Percentiles rank a stretch among this genome's conserved stretches.
phyloP scores from a whole-genome alignment of 1,140 invertebrate species.

The Adoxophyes honmai region DNA sequence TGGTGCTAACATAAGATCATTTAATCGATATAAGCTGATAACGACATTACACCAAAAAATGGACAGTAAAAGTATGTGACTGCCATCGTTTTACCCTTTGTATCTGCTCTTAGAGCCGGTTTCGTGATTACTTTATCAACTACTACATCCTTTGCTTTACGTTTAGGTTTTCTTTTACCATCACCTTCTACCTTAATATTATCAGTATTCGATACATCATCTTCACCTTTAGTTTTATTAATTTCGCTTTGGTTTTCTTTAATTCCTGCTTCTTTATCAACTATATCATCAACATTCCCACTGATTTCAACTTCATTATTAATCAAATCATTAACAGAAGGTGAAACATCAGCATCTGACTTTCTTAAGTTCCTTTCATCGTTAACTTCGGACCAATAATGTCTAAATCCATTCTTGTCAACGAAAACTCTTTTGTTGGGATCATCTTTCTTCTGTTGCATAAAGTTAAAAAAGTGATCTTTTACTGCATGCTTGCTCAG shows the following conservation, averaged over 20 bases:
- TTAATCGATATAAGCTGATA: slow-evolving; percentile 39
- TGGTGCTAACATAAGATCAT: too few species aligned
- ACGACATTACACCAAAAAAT: slow-evolving; percentile 51
- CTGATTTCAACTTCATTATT: background rate
- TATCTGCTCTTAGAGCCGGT: slow-evolving; percentile 22
- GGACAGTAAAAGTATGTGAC: slow-evolving; percentile 59
- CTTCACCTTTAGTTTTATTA: too few species aligned
- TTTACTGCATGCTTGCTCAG: slow-evolving; percentile 36
- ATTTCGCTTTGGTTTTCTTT: too few species aligned
- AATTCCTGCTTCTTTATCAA: too few species aligned
- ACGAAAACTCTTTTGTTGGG: slow-evolving; percentile 35
- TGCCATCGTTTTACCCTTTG: slow-evolving; percentile 24
- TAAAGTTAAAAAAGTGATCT: slow-evolving; percentile 48
- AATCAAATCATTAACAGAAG: background rate
- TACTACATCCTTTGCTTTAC: too few species aligned
- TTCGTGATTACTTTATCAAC: slow-evolving; percentile 15
- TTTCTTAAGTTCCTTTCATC: slow-evolving; percentile 33
- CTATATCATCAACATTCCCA: slow-evolving; percentile 1
- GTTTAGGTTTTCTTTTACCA: too few species aligned
- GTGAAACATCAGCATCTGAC: background rate
- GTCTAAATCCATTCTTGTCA: slow-evolving; percentile 46
- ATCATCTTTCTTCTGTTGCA: slow-evolving; percentile 30
- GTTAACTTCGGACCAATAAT: slow-evolving; percentile 42
- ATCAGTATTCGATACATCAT: too few species aligned
- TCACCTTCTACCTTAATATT: too few species aligned